phyloP scores from a whole-genome alignment of 1,140 invertebrate species.

The Drosophila rufa region DNA sequence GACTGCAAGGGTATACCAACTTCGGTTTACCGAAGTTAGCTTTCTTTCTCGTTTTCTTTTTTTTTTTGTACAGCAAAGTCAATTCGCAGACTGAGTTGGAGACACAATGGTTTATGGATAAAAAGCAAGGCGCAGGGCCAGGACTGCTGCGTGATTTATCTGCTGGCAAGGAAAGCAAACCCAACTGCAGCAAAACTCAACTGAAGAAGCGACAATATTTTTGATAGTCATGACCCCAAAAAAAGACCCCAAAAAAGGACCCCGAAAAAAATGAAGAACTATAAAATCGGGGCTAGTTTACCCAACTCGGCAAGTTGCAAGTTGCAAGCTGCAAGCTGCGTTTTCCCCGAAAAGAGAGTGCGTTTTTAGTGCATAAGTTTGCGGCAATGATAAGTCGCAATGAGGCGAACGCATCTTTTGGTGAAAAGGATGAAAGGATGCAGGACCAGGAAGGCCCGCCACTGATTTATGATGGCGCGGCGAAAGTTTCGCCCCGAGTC shows the following conservation, averaged over 20 bases:
- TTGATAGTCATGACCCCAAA: slow-evolving; percentile 76
- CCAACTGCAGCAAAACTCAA: background rate
- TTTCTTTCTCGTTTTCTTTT: too few species aligned
- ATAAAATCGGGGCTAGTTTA: slow-evolving; percentile 58
- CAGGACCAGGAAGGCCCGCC: background rate
- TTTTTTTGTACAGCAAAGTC: background rate
- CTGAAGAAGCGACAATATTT: slow-evolving; percentile 62
- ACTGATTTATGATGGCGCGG: slow-evolving; percentile 73
- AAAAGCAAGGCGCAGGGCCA: background rate
- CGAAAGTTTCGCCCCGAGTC: slow-evolving; percentile 64
- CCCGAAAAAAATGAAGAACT: slow-evolving; percentile 1
- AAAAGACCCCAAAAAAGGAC: slow-evolving; percentile 2
- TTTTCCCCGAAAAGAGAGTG: slow-evolving; percentile 3
- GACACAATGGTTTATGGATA: slow-evolving; percentile 19
- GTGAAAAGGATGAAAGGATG: background rate
- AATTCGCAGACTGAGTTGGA: slow-evolving; percentile 17
- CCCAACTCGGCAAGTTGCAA: slow-evolving; percentile 1
- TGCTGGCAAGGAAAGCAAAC: slow-evolving; percentile 7
- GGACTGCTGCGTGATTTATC: slow-evolving; percentile 26
- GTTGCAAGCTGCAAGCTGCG: background rate
- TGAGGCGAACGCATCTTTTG: slow-evolving; percentile 49
- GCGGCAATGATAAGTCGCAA: slow-evolving; percentile 74
- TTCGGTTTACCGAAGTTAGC: too few species aligned
- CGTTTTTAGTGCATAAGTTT: slow-evolving; percentile 72
- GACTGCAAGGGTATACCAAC: too few species aligned